These are phyloP conservation scores for Agrochola lota DNA, from an alignment of 2,888 invertebrate genomes.

Conservation along the genomic window DNA sequence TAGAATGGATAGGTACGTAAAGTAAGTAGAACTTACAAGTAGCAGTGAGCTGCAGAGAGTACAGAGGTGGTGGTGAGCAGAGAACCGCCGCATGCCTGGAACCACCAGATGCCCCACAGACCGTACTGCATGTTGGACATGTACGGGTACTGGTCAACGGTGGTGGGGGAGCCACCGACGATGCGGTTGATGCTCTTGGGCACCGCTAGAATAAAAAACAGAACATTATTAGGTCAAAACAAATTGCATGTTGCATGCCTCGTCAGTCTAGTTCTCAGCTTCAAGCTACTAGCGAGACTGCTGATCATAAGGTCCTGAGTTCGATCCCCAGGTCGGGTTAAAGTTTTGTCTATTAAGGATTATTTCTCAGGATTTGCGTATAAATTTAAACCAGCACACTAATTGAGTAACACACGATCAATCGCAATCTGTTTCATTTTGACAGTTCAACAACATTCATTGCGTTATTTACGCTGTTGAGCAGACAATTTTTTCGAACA, in stretches of 20 bases:
- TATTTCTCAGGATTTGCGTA: neutral
- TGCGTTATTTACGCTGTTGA: too few relatives aligned
- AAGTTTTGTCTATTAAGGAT: neutral
- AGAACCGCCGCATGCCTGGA: constrained; percentile 76
- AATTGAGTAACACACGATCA: too few relatives aligned
- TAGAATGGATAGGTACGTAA: neutral
- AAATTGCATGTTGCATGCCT: neutral
- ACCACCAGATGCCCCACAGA: constrained; percentile 70
- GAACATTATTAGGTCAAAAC: neutral
- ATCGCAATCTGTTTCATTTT: too few relatives aligned
- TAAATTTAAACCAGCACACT: neutral
- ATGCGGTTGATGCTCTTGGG: constrained; percentile 72
- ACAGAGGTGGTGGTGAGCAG: constrained; percentile 71
- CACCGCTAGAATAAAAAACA: constrained; percentile 67
- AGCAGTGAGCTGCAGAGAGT: constrained; percentile 81
- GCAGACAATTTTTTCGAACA: too few relatives aligned
- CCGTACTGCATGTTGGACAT: constrained; percentile 78
- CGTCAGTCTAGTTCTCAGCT: neutral
- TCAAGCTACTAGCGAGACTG: too few relatives aligned
- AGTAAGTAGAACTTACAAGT: constrained; percentile 69
- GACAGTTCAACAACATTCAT: too few relatives aligned
- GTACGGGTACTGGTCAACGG: constrained; percentile 75
- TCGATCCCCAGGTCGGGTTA: neutral
- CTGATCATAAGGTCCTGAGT: neutral
- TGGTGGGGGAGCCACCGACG: constrained; percentile 76